Evolutionary conservation across 2,113 vertebrate species (phyloP).

Genomic region (Sitta europaea): DNA sequence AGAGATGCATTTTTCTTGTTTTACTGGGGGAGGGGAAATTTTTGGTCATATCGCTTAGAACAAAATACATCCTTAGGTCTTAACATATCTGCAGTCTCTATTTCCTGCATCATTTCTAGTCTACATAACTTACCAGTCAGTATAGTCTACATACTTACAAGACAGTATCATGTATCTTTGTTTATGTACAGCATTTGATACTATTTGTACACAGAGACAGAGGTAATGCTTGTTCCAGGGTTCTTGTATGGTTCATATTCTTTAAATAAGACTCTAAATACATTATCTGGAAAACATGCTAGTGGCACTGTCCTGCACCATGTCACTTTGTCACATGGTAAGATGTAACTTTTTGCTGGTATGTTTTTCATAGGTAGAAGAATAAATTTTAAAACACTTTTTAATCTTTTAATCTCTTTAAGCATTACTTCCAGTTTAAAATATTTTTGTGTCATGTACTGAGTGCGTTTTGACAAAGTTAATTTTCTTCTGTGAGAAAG

Average conservation of each 20-base stretch:
- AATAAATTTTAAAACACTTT: background rate
- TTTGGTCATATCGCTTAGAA: background rate
- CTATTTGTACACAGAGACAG: slow-evolving; percentile 52
- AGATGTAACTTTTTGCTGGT: background rate
- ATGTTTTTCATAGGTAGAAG: background rate
- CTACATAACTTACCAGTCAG: background rate
- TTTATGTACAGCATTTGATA: slow-evolving; percentile 47
- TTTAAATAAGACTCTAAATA: slow-evolving; percentile 55
- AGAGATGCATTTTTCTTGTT: background rate
- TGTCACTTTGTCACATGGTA: background rate
- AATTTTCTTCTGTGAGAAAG: background rate
- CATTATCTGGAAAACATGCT: slow-evolving; percentile 36
- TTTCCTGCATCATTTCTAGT: slow-evolving; percentile 33
- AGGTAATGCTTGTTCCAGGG: slow-evolving; percentile 18
- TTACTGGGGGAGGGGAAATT: background rate
- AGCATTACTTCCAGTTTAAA: background rate
- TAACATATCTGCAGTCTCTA: background rate
- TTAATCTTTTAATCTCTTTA: background rate
- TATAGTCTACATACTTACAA: slow-evolving; percentile 44
- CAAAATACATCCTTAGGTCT: background rate
- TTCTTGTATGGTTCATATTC: slow-evolving; percentile 37
- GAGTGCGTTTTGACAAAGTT: background rate
- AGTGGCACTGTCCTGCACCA: background rate
- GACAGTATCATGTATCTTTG: slow-evolving; percentile 52
- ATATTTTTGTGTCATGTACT: background rate